A percentile compares a stretch with the other conserved stretches of the same genome.
These are phyloP conservation scores for Leistus spinibarbis DNA, from an alignment of 2,888 invertebrate genomes.

Conservation along the genomic window DNA sequence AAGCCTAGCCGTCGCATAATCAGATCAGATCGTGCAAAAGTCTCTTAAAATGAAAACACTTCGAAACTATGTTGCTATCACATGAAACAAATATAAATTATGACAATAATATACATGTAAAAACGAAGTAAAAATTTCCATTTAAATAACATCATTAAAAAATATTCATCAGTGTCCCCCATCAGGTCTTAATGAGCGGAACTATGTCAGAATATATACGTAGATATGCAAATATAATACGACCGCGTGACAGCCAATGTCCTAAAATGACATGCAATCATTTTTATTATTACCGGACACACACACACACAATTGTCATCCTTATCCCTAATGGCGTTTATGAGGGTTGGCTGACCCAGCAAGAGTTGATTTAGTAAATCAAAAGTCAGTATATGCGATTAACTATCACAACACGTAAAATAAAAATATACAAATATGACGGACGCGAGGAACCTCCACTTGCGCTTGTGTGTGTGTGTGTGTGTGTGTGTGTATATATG, in stretches of 20 bases:
- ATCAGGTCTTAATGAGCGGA: slow-evolving; percentile 25
- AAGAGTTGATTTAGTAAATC: slow-evolving; percentile 29
- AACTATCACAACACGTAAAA: slow-evolving; percentile 8
- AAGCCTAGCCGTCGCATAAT: too few relatives aligned
- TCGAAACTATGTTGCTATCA: too few relatives aligned
- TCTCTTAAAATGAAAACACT: too few relatives aligned
- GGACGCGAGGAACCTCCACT: neutral
- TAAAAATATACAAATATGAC: slow-evolving; percentile 33
- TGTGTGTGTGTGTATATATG: neutral
- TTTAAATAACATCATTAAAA: slow-evolving; percentile 39
- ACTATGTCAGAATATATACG: slow-evolving; percentile 30
- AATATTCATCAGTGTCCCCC: slow-evolving; percentile 32
- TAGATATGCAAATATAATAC: slow-evolving; percentile 28
- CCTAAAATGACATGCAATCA: slow-evolving; percentile 37
- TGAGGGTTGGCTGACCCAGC: neutral
- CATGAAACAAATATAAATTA: too few relatives aligned
- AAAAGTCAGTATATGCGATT: slow-evolving; percentile 1
- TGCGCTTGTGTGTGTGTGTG: neutral
- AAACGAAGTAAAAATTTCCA: slow-evolving; percentile 31
- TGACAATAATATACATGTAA: too few relatives aligned
- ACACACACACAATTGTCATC: slow-evolving; percentile 6
- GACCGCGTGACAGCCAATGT: slow-evolving; percentile 1
- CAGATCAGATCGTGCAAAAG: too few relatives aligned
- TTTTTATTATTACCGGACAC: neutral
- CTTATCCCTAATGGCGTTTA: neutral